Percentiles rank a stretch among this genome's conserved stretches.
These are phyloP conservation scores for Andrena hattorfiana DNA, from an alignment of 2,888 invertebrate genomes.

Conservation along the genomic window DNA sequence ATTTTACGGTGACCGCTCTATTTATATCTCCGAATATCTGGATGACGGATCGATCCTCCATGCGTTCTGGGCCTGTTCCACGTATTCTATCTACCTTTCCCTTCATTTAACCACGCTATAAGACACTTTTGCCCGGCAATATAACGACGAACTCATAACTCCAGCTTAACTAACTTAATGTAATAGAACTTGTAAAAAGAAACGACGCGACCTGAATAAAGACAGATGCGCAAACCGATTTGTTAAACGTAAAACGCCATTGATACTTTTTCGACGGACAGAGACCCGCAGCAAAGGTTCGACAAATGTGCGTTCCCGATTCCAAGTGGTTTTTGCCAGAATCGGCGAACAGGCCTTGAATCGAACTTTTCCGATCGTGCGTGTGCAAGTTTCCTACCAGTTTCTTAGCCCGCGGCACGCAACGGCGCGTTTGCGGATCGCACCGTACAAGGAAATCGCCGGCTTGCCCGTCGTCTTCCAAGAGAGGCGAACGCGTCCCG, in stretches of 20 bases:
- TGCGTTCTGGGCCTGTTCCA: conserved; percentile 48
- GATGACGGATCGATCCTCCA: conserved; percentile 76
- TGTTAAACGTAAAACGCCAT: neutral
- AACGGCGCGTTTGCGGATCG: conserved; percentile 33
- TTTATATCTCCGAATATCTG: conserved; percentile 79
- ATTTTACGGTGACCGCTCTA: conserved; percentile 81
- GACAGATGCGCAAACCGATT: no score
- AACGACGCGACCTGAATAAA: no score
- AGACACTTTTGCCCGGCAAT: neutral
- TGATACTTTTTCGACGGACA: conserved; percentile 3
- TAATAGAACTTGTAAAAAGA: no score
- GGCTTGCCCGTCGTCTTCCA: conserved; percentile 38
- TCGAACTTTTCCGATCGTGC: conserved; percentile 37
- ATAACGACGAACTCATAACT: no score
- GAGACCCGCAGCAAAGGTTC: neutral
- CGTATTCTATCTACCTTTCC: conserved; percentile 13
- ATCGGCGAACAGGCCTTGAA: conserved; percentile 38
- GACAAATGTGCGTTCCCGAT: neutral
- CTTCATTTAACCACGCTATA: neutral
- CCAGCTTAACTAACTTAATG: no score
- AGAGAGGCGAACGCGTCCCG: conserved; percentile 32
- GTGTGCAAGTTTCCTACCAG: conserved; percentile 38
- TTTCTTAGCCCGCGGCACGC: conserved; percentile 45
- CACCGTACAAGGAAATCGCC: conserved; percentile 59
- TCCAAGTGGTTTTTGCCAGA: conserved; percentile 19